Conservation (phyloP, 1,140 invertebrate genomes). For the Drosophila tani region DNA sequence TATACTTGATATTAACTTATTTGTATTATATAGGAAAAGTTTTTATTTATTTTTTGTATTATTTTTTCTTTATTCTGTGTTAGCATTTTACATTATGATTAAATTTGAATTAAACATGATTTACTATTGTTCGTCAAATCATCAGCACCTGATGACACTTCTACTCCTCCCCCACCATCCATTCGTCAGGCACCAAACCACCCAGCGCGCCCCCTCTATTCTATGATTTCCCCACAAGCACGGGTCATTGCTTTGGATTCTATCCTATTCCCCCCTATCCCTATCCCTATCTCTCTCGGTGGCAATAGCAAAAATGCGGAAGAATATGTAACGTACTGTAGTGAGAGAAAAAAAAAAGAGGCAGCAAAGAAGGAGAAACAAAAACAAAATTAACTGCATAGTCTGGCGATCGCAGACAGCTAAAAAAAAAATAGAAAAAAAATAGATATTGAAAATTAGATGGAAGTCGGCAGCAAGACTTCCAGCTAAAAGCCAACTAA, state of each 20-base stretch:
- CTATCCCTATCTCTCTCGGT: not conserved
- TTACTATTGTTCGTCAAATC: constrained; percentile 1
- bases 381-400: constrained; percentile 33
- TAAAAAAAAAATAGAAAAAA: not conserved
- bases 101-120: not conserved
- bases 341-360: constrained; percentile 33
- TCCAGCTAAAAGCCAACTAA: constrained; percentile 5
- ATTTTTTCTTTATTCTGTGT: too few relatives aligned
- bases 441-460: not conserved
- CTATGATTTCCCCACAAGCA: not conserved
- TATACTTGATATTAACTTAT: not conserved
- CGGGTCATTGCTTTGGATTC: constrained; percentile 39
- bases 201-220: not conserved
- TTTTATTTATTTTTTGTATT: too few relatives aligned
- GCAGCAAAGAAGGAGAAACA: constrained; percentile 22
- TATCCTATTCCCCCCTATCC: not conserved
- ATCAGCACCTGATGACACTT: constrained; percentile 24
- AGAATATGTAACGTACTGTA: constrained; percentile 47
- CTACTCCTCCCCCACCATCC: not conserved
- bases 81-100: not conserved
- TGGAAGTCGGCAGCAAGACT: not conserved
- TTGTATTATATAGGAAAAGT: not conserved
- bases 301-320: constrained; percentile 48
- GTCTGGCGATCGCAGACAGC: constrained; percentile 41
- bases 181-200: too few relatives aligned